These are phyloP conservation scores for Corapipo altera DNA, from an alignment of 2,113 vertebrate species.

Conservation along the genomic window DNA sequence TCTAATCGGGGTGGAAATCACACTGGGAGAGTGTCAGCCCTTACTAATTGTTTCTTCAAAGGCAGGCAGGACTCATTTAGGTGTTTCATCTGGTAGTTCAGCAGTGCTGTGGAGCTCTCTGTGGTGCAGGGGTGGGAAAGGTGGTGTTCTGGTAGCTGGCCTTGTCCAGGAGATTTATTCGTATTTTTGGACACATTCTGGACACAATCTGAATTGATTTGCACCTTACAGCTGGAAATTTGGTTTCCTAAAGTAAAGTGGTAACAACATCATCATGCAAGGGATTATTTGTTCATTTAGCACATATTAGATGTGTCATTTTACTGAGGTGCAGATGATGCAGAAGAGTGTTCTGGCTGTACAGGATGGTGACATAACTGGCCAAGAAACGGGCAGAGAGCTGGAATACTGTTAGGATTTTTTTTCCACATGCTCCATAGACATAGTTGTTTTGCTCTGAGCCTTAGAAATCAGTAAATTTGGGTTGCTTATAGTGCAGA, in stretches of 20 bases:
- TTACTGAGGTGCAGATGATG: neutral
- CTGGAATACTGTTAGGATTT: neutral
- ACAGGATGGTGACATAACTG: neutral
- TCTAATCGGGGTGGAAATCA: neutral
- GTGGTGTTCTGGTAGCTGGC: neutral
- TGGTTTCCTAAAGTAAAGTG: neutral
- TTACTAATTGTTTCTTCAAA: neutral
- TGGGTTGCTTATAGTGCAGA: neutral
- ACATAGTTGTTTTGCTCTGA: neutral
- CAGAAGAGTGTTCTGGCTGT: neutral
- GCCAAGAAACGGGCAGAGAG: neutral
- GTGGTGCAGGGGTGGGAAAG: neutral
- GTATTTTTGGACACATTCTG: accelerated
- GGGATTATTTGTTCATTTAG: neutral
- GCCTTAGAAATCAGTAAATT: neutral
- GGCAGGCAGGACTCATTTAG: neutral
- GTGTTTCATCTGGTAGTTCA: neutral
- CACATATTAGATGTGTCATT: neutral
- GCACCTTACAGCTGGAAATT: neutral
- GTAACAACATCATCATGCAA: neutral
- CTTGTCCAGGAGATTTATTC: neutral
- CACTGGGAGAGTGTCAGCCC: neutral
- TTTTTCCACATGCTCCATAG: neutral
- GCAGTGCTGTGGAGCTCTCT: neutral
- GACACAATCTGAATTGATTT: neutral